phyloP scores from a whole-genome alignment of 2,888 invertebrate genomes.

The Brassicogethes aeneus region DNA sequence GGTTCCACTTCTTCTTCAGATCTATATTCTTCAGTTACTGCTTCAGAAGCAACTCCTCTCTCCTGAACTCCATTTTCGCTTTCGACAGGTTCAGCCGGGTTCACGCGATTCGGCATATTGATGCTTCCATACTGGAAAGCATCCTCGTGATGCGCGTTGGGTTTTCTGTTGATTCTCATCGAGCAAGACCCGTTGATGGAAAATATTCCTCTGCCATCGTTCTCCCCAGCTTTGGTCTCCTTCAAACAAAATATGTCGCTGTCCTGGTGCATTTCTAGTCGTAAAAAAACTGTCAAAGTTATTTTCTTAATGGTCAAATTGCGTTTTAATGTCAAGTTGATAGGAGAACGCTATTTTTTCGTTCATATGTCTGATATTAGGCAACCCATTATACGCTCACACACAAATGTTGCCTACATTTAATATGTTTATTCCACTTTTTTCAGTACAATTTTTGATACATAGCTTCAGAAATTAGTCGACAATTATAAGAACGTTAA shows the following conservation, averaged over 20 bases:
- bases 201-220: slow-evolving; percentile 33
- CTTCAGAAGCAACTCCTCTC: not conserved
- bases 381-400: too few relatives aligned
- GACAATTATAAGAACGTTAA: too few relatives aligned
- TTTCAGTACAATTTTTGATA: too few relatives aligned
- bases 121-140: slow-evolving; percentile 16
- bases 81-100: not conserved
- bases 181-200: slow-evolving; percentile 34
- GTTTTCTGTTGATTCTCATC: slow-evolving; percentile 26
- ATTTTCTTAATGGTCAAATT: too few relatives aligned
- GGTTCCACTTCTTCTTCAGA: not conserved
- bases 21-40: not conserved
- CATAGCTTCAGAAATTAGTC: too few relatives aligned
- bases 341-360: too few relatives aligned
- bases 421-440: too few relatives aligned
- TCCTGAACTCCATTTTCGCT: not conserved
- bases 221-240: slow-evolving; percentile 24
- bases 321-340: too few relatives aligned
- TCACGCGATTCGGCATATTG: not conserved
- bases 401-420: too few relatives aligned
- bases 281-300: too few relatives aligned
- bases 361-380: not conserved
- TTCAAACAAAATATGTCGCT: slow-evolving; percentile 37
- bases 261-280: slow-evolving; percentile 8
- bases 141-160: slow-evolving; percentile 18